Conservation (phyloP, 2,888 invertebrate species). For the Melipona bicolor region DNA sequence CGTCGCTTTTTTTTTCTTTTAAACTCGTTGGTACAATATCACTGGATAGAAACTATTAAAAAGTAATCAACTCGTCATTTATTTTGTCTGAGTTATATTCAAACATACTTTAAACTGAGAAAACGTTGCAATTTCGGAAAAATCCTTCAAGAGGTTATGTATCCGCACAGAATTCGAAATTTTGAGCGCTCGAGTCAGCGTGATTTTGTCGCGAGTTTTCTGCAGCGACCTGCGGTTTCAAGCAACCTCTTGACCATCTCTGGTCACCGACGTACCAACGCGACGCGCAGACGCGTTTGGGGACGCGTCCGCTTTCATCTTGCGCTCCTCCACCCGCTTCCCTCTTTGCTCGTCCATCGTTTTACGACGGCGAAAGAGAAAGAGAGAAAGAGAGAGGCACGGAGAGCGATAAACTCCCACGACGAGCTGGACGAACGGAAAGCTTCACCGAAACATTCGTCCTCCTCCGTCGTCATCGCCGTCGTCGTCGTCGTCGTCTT, state of each 20-base stretch:
- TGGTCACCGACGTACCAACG: slow-evolving; percentile 66
- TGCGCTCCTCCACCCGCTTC: slow-evolving; percentile 28
- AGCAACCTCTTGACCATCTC: slow-evolving; percentile 69
- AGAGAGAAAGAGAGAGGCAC: slow-evolving; percentile 17
- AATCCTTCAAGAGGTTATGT: too few species aligned
- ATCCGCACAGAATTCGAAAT: too few species aligned
- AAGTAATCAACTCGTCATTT: too few species aligned
- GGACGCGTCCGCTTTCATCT: slow-evolving; percentile 66
- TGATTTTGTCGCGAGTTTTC: too few species aligned
- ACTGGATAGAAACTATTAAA: too few species aligned
- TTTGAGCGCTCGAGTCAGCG: too few species aligned
- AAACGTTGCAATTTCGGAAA: too few species aligned
- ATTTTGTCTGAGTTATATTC: too few species aligned
- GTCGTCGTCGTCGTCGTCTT: slow-evolving; percentile 49
- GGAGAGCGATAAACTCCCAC: slow-evolving; percentile 71
- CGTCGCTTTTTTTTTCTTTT: too few species aligned
- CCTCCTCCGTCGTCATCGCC: slow-evolving; percentile 54
- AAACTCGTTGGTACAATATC: too few species aligned
- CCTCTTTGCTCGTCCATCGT: slow-evolving; percentile 41
- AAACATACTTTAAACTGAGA: too few species aligned
- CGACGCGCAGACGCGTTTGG: slow-evolving; percentile 61
- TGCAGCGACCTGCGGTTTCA: slow-evolving; percentile 38
- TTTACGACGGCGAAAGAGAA: slow-evolving; percentile 16
- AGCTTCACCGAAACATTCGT: slow-evolving; percentile 67
- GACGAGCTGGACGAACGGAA: slow-evolving; percentile 72